Evolutionary conservation across 2,888 invertebrate genomes (phyloP).

Genomic region (Branchellion lobata): DNA sequence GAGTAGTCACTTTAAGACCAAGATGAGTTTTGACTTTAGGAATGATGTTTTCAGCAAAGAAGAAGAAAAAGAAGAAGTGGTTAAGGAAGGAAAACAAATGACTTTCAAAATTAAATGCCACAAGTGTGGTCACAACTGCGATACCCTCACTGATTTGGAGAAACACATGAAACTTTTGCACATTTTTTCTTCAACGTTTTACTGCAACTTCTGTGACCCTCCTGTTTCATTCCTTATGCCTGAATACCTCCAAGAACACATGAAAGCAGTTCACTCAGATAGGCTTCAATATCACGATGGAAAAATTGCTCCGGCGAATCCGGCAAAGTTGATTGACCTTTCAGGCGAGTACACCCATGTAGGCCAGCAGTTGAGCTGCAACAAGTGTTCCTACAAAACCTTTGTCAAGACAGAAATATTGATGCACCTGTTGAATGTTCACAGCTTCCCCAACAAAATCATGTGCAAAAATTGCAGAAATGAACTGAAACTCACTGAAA

Average conservation of each 20-base stretch:
- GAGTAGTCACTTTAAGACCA: slow-evolving; percentile 42
- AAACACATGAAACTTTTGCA: not conserved
- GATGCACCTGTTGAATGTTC: slow-evolving; percentile 23
- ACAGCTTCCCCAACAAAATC: slow-evolving; percentile 30
- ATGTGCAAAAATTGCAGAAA: slow-evolving; percentile 33
- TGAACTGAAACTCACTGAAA: not conserved
- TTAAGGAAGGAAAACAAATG: not conserved
- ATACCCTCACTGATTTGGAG: not conserved
- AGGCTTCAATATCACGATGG: not conserved
- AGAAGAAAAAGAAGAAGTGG: not conserved
- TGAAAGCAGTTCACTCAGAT: slow-evolving; percentile 24
- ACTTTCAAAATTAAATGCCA: slow-evolving; percentile 24
- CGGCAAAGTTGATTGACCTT: not conserved
- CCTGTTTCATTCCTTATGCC: not conserved
- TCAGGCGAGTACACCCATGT: not conserved
- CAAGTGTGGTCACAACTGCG: slow-evolving; percentile 34
- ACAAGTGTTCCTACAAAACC: slow-evolving; percentile 38
- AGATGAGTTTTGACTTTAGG: slow-evolving; percentile 19
- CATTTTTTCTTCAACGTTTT: not conserved
- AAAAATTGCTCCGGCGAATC: not conserved
- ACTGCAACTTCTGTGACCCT: not conserved
- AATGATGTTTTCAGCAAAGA: not conserved
- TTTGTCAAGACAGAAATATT: not conserved
- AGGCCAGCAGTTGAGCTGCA: slow-evolving; percentile 26
- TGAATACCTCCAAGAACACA: slow-evolving; percentile 7